Conservation (phyloP, 1,140 invertebrate species). For the Heliconius hermathena region DNA sequence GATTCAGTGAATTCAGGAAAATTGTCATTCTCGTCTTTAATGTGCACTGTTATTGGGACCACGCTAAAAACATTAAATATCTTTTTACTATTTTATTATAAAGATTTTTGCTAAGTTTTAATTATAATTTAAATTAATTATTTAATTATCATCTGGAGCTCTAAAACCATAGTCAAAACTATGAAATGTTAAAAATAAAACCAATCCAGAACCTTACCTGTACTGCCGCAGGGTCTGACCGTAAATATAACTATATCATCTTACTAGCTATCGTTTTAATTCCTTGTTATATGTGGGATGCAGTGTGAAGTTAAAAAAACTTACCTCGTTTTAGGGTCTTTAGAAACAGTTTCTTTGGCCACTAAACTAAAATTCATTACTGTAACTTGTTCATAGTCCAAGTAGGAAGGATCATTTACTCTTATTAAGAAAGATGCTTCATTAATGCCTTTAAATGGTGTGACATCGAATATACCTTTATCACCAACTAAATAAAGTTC, state of each 20-base stretch:
- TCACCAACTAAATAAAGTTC: conserved; percentile 90
- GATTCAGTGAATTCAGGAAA: conserved; percentile 93
- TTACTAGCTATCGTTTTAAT: no score
- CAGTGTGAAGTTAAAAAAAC: neutral
- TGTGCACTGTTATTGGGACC: conserved; percentile 92
- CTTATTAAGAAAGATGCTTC: conserved; percentile 95
- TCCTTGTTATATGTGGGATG: no score
- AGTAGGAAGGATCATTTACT: conserved; percentile 90
- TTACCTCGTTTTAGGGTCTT: conserved; percentile 86
- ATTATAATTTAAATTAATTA: no score
- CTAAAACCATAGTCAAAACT: no score
- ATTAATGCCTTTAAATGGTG: conserved; percentile 93
- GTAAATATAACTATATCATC: no score
- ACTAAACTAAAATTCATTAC: conserved; percentile 93
- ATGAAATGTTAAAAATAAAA: no score
- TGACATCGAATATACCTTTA: conserved; percentile 93
- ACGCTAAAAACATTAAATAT: conserved; percentile 77
- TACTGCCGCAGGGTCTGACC: no score
- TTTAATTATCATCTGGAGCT: no score
- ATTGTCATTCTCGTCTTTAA: conserved; percentile 97
- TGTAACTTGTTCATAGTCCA: conserved; percentile 93
- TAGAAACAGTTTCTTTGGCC: conserved; percentile 90
- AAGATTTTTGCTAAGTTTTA: no score
- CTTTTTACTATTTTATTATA: neutral
- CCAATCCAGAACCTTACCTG: neutral